phyloP scores from a whole-genome alignment of 2,888 invertebrate genomes.

The Harmothoe impar region DNA sequence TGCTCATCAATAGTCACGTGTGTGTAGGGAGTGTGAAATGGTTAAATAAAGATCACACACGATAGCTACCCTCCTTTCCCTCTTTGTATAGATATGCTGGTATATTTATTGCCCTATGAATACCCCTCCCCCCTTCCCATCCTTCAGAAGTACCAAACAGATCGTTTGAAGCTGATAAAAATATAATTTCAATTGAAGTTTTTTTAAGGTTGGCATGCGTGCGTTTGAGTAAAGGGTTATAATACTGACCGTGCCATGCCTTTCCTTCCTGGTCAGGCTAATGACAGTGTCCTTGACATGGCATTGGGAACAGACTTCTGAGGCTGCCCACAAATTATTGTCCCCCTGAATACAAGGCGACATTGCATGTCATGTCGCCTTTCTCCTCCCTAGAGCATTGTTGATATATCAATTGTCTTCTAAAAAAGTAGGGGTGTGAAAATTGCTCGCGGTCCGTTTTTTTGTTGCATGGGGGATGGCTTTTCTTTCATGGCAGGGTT shows the following conservation, averaged over 20 bases:
- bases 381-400: slow-evolving; percentile 30
- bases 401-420: slow-evolving; percentile 51
- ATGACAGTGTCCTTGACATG: slow-evolving; percentile 4
- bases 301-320: background rate
- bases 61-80: background rate
- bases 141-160: background rate
- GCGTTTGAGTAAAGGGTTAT: background rate
- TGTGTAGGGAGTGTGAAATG: background rate
- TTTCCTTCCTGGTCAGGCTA: background rate
- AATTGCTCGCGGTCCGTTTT: slow-evolving; percentile 22
- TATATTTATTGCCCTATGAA: background rate
- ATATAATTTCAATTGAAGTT: background rate
- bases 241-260: slow-evolving; percentile 8
- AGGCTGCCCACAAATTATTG: background rate
- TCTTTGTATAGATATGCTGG: background rate
- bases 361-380: background rate
- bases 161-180: background rate
- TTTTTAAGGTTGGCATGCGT: background rate
- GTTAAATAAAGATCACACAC: background rate
- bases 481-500: slow-evolving; percentile 25
- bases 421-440: slow-evolving; percentile 17
- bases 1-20: slow-evolving; percentile 23
- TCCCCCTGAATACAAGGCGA: background rate
- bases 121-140: background rate
- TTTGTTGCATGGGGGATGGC: background rate